A percentile compares a stretch with the other conserved stretches of the same genome.
Conservation (phyloP, 2,113 vertebrate species). For the Saccopteryx bilineata region DNA sequence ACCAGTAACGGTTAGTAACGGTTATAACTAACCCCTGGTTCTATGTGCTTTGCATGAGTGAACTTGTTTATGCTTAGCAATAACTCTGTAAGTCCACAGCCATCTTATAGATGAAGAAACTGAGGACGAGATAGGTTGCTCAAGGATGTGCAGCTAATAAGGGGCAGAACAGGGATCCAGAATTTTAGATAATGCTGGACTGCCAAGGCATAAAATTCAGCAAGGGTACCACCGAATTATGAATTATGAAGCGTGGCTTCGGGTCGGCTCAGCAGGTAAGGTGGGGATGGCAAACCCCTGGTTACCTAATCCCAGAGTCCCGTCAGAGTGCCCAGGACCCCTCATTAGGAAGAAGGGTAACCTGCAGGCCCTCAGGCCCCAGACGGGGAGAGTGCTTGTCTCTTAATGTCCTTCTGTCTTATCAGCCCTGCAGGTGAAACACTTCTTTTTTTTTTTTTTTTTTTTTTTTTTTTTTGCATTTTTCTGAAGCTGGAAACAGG, state of each 20-base stretch:
- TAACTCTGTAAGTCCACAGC: not conserved
- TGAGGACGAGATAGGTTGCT: not conserved
- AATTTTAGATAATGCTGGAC: not conserved
- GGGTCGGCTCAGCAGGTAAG: not conserved
- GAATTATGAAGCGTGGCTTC: not conserved
- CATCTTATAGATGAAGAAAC: not conserved
- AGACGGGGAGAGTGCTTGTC: not conserved
- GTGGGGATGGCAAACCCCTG: not conserved
- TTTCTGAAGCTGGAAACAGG: too few species aligned
- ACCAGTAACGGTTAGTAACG: too few species aligned
- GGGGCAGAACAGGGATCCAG: not conserved
- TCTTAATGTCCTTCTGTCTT: not conserved
- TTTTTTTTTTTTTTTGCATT: too few species aligned
- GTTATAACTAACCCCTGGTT: not conserved
- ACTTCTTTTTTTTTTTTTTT: too few species aligned
- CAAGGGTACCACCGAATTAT: not conserved
- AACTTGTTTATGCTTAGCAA: not conserved
- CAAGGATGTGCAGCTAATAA: not conserved
- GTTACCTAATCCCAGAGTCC: not conserved
- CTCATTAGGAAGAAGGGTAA: not conserved
- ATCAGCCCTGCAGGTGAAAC: not conserved
- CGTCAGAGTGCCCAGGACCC: rapidly evolving
- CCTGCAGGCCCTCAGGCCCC: not conserved
- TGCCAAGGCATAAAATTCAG: not conserved
- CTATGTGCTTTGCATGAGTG: not conserved